Base-by-base conservation (phyloP, 2,113 vertebrate species). In the Embiotoca jacksoni region DNA sequence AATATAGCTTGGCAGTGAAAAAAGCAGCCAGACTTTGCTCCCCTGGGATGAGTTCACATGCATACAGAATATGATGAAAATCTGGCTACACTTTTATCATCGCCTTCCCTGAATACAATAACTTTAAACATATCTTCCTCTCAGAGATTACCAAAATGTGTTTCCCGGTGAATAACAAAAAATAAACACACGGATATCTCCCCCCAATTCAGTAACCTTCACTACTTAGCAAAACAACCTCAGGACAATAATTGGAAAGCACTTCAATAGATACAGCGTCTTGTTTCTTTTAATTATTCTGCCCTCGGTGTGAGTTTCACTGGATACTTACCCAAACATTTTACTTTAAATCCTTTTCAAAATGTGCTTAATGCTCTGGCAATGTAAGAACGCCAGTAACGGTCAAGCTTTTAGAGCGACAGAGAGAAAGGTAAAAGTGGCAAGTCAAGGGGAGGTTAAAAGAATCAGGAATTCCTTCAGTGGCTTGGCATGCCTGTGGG, bases 391-490 rank as follows among this genome's bases (percentile, higher is more conserved):
- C 32, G 39, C 15, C 64, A 73, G 14, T 16, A 49, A 59, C 6
- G 16, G 15, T 61, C 11, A n/a, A 55, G 16, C 14, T 67, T 23
- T 67, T 31, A 32, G 35, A 37, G n/a, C 46, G 37, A 62, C 7
- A n/a, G 39, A 68, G n/a, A 5, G 31, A 60, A 8, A 49, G 47
- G 46, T 4, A 3, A 49, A 65, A n/a, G 68, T 41, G 47, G 37
- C 71, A 65, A 79, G 80, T 75, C 69, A 86, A 72, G 72, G 70
- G 59, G 60, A 82, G 75, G 83, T 74, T 76, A 75, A 80, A 82
- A 60, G 33, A 82, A 72, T 87, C 66, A 70, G 23, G 36, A 62
- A 80, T 87, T 82, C 60, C 63, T 90, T 60, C 73, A 75, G 82
- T 70, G 78, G 57, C 66, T 86, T 50, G 56, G 69, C 31, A 31